These are phyloP conservation scores for Trachelipus rathkii DNA, from an alignment of 1,140 invertebrate genomes.

Conservation along the genomic window DNA sequence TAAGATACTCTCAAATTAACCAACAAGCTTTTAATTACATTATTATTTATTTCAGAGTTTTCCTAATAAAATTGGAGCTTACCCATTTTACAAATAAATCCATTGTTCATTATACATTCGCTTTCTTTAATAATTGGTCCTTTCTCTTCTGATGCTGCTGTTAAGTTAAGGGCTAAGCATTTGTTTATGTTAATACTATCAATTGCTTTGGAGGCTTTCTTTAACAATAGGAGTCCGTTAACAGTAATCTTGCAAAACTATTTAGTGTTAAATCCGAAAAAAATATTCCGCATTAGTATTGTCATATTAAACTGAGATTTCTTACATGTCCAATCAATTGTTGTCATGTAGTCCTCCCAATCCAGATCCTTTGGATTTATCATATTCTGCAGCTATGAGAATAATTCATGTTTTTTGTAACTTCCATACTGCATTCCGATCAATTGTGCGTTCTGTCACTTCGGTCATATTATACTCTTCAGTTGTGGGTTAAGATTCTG, in stretches of 20 bases:
- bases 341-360: not conserved
- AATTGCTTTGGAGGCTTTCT: not conserved
- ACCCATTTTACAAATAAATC: not conserved
- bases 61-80: not conserved
- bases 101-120: not conserved
- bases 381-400: not conserved
- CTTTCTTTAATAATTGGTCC: not conserved
- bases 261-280: not conserved
- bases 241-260: not conserved
- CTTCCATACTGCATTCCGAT: not conserved
- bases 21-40: too few species aligned
- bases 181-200: not conserved
- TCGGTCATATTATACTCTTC: too few species aligned
- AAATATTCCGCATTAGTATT: not conserved
- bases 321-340: conserved; percentile 2
- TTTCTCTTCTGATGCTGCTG: not conserved
- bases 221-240: not conserved
- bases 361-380: not conserved
- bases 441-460: too few species aligned
- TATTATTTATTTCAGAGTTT: not conserved
- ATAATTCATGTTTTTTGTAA: not conserved
- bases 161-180: not conserved
- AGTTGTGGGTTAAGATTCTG: too few species aligned
- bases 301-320: not conserved
- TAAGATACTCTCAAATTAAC: too few species aligned